phyloP scores from a whole-genome alignment of 2,797 vertebrate genomes.

The Halcyon chelicuti region DNA sequence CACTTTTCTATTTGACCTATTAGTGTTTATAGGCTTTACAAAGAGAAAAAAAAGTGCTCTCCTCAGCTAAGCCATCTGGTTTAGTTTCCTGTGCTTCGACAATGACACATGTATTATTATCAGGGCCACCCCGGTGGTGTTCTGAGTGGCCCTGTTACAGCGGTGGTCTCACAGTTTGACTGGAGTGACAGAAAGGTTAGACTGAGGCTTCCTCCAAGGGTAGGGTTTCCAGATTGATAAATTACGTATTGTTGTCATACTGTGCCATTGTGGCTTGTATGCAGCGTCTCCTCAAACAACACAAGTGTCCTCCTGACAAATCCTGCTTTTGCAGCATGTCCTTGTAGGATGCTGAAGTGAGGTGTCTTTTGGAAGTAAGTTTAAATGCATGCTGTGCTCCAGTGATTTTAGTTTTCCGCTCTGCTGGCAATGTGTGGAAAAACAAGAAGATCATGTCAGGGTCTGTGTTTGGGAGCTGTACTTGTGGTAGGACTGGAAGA shows the following conservation, averaged over 20 bases:
- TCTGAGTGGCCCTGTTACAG: slow-evolving; percentile 83
- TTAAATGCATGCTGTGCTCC: neutral
- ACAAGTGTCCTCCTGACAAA: neutral
- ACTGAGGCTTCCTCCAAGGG: slow-evolving; percentile 86
- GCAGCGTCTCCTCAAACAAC: slow-evolving; percentile 40
- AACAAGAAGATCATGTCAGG: neutral
- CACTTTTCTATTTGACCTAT: slow-evolving; percentile 82
- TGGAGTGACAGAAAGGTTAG: slow-evolving; percentile 85
- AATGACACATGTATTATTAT: slow-evolving; percentile 84
- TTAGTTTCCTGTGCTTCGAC: slow-evolving; percentile 88
- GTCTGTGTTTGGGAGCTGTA: neutral
- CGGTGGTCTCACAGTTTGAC: slow-evolving; percentile 89
- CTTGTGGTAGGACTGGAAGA: too few species aligned
- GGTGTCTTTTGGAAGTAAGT: neutral
- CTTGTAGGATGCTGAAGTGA: neutral
- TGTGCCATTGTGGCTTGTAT: slow-evolving; percentile 25
- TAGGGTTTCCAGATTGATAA: slow-evolving; percentile 77
- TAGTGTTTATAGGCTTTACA: slow-evolving; percentile 77
- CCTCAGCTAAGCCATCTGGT: slow-evolving; percentile 90
- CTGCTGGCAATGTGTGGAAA: neutral
- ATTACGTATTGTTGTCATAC: slow-evolving; percentile 70
- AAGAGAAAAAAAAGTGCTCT: slow-evolving; percentile 82
- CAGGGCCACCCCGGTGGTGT: slow-evolving; percentile 82
- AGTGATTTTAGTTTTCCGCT: neutral
- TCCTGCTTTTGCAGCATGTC: neutral